These are phyloP conservation scores for Rhyacichthys aspro DNA, from an alignment of 2,797 vertebrate genomes.

Conservation along the genomic window DNA sequence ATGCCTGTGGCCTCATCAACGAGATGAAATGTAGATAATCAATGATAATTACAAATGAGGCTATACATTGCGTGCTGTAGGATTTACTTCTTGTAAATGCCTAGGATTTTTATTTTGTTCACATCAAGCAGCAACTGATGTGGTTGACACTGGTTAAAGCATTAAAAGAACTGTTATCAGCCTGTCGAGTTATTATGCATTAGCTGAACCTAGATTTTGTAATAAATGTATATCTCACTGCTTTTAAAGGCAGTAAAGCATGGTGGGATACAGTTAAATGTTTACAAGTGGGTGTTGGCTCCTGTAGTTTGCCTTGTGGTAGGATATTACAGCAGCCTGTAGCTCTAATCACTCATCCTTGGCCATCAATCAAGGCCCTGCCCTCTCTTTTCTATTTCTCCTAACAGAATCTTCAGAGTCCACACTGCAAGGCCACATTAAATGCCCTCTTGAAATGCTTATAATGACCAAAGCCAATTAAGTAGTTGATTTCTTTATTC, in stretches of 20 bases:
- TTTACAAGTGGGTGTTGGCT: slow-evolving; percentile 67
- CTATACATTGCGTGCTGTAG: too few species aligned
- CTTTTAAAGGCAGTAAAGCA: slow-evolving; percentile 68
- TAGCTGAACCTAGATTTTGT: slow-evolving; percentile 53
- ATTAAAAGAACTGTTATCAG: too few species aligned
- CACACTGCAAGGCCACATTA: slow-evolving; percentile 64
- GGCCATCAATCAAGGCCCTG: slow-evolving; percentile 63
- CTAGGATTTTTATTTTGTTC: too few species aligned
- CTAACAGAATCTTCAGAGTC: slow-evolving; percentile 37
- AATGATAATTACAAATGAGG: too few species aligned
- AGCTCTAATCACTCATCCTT: slow-evolving; percentile 66
- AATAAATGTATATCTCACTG: slow-evolving; percentile 66
- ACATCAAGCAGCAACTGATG: too few species aligned
- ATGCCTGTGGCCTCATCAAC: too few species aligned
- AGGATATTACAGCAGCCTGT: slow-evolving; percentile 59
- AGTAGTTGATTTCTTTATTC: slow-evolving; percentile 61
- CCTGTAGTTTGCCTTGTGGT: slow-evolving; percentile 31
- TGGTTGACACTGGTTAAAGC: too few species aligned
- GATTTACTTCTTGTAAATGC: too few species aligned
- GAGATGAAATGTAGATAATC: too few species aligned
- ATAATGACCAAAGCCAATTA: slow-evolving; percentile 60
- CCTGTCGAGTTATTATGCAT: slow-evolving; percentile 13
- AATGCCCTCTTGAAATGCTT: slow-evolving; percentile 54
- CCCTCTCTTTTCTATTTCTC: slow-evolving; percentile 29
- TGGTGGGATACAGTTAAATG: slow-evolving; percentile 66